A percentile compares a stretch with the other conserved stretches of the same genome.
Conservation (phyloP, 2,888 invertebrate genomes). For the Idaea dimidiata region DNA sequence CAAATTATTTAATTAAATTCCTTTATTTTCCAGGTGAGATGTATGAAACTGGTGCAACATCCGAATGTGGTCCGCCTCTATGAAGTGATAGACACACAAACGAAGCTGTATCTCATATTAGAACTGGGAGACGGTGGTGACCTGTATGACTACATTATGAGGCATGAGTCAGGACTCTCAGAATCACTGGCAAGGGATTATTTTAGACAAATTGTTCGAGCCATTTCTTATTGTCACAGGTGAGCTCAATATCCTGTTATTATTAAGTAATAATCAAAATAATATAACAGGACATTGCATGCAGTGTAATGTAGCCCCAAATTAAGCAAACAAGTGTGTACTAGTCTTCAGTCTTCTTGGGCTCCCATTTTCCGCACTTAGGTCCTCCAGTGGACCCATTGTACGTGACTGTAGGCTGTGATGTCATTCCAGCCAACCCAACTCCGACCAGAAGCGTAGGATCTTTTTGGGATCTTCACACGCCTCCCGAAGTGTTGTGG, state of each 20-base stretch:
- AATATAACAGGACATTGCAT: too few relatives aligned
- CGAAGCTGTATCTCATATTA: constrained; percentile 97
- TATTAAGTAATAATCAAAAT: not conserved
- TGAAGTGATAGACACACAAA: constrained; percentile 99
- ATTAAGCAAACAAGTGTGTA: too few relatives aligned
- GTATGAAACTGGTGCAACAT: constrained; percentile 99
- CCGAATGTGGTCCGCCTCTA: constrained; percentile 98
- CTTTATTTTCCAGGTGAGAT: constrained; percentile 85
- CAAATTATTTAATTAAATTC: not conserved
- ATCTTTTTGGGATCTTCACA: too few relatives aligned
- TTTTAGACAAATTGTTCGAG: constrained; percentile 97
- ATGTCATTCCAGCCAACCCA: too few relatives aligned
- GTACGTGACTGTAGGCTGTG: too few relatives aligned
- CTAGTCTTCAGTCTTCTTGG: too few relatives aligned
- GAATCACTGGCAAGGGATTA: constrained; percentile 93
- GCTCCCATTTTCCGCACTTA: too few relatives aligned
- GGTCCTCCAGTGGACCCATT: too few relatives aligned
- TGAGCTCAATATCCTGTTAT: constrained; percentile 28
- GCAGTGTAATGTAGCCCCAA: too few relatives aligned
- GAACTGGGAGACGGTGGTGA: constrained; percentile 99
- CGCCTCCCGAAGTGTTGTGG: too few relatives aligned
- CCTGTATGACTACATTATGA: constrained; percentile 99
- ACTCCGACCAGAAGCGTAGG: too few relatives aligned
- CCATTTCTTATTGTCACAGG: constrained; percentile 98
- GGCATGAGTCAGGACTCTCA: constrained; percentile 93